Evolutionary conservation across 2,113 vertebrate species (phyloP).

Genomic region (Syngnathoides biaculeatus): DNA sequence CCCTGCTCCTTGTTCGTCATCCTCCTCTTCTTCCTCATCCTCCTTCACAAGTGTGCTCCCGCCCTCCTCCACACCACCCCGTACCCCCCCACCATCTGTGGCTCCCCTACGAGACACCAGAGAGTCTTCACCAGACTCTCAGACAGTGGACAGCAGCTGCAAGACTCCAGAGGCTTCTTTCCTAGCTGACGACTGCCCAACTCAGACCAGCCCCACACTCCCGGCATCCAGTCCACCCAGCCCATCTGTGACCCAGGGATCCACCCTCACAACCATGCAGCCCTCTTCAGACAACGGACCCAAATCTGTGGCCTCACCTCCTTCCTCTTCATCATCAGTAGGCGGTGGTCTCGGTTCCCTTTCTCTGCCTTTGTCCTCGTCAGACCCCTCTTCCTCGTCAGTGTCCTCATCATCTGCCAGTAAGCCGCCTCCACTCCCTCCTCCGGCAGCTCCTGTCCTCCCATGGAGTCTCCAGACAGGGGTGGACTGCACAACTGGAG

Average conservation of each 20-base stretch:
- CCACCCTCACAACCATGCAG: constrained; percentile 46
- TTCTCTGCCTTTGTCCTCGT: constrained; percentile 58
- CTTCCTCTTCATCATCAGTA: constrained; percentile 64
- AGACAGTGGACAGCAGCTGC: constrained; percentile 90
- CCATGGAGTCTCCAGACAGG: constrained; percentile 88
- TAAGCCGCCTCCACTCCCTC: constrained; percentile 68
- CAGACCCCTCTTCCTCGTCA: constrained; percentile 71
- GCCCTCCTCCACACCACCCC: constrained; percentile 71
- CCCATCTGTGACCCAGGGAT: constrained; percentile 46
- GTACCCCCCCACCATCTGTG: constrained; percentile 64
- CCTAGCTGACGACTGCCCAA: constrained; percentile 71
- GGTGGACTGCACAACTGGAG: constrained; percentile 87
- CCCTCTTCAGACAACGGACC: constrained; percentile 54
- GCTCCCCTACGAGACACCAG: constrained; percentile 64
- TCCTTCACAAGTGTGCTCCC: constrained; percentile 71
- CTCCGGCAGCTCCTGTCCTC: constrained; percentile 63
- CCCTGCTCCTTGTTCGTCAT: constrained; percentile 71
- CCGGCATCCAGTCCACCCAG: constrained; percentile 54
- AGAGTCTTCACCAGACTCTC: constrained; percentile 85
- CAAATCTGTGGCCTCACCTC: constrained; percentile 65
- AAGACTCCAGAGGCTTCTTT: constrained; percentile 87
- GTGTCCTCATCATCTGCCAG: constrained; percentile 73
- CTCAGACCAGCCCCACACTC: constrained; percentile 50
- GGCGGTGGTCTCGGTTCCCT: constrained; percentile 47
- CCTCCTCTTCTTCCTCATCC: constrained; percentile 63